phyloP scores from a whole-genome alignment of 2,888 invertebrate genomes.

The Melipona beecheii region DNA sequence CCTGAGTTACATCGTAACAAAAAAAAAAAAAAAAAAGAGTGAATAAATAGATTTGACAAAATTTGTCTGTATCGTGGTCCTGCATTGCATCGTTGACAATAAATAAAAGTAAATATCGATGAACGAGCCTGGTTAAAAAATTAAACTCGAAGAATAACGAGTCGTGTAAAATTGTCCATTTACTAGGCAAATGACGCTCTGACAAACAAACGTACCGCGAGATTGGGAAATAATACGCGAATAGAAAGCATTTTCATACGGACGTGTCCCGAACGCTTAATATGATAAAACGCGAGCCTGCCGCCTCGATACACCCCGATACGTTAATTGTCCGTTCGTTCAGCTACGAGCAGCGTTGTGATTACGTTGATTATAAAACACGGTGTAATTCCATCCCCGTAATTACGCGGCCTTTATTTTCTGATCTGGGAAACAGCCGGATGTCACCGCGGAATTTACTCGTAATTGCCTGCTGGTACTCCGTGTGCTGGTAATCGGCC shows the following conservation, averaged over 20 bases:
- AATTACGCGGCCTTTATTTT: slow-evolving; percentile 57
- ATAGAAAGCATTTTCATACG: slow-evolving; percentile 13
- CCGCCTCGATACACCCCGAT: slow-evolving; percentile 1
- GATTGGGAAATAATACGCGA: slow-evolving; percentile 10
- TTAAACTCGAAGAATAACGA: too few species aligned
- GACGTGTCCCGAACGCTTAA: slow-evolving; percentile 32
- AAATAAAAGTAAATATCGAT: too few species aligned
- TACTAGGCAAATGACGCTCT: too few species aligned
- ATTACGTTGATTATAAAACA: slow-evolving; percentile 61
- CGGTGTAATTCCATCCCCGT: slow-evolving; percentile 44
- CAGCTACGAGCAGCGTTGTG: slow-evolving; percentile 20
- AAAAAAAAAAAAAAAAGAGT: too few species aligned
- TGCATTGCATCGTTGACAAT: too few species aligned
- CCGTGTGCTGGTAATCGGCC: slow-evolving; percentile 35
- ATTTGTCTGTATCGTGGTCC: too few species aligned
- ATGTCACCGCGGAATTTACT: slow-evolving; percentile 47
- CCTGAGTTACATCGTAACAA: too few species aligned
- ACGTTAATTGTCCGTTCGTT: slow-evolving; percentile 56
- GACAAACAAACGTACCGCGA: slow-evolving; percentile 18
- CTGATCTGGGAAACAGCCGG: slow-evolving; percentile 47
- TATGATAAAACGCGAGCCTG: slow-evolving; percentile 41
- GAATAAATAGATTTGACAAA: too few species aligned
- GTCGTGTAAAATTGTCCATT: too few species aligned
- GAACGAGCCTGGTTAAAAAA: too few species aligned
- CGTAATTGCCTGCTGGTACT: slow-evolving; percentile 46